phyloP scores from a whole-genome alignment of 1,140 invertebrate genomes.

The Nephila pilipes region DNA sequence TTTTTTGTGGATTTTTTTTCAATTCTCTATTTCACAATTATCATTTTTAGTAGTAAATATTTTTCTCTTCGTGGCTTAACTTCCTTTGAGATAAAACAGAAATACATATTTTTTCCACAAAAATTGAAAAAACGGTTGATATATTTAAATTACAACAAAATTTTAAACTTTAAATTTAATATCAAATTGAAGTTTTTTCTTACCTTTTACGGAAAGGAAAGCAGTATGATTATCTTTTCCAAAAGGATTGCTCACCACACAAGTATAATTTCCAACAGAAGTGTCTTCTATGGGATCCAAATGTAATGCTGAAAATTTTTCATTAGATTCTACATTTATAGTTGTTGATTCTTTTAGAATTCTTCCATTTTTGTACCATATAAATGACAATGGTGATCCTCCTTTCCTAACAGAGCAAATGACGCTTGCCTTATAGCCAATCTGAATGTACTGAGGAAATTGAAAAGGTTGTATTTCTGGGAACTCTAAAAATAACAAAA shows the following conservation, averaged over 20 bases:
- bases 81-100: too few species aligned
- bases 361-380: conserved; percentile 65
- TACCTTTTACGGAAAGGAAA: conserved; percentile 73
- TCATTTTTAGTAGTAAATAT: too few species aligned
- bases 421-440: conserved; percentile 58
- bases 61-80: too few species aligned
- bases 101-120: too few species aligned
- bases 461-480: conserved; percentile 71
- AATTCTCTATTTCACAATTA: too few species aligned
- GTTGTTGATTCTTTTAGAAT: not conserved
- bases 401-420: conserved; percentile 51
- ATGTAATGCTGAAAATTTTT: conserved; percentile 30
- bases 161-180: too few species aligned
- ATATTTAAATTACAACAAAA: too few species aligned
- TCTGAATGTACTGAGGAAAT: conserved; percentile 53
- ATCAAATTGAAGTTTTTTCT: not conserved
- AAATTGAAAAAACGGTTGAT: too few species aligned
- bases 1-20: too few species aligned
- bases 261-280: conserved; percentile 80
- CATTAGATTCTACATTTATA: conserved; percentile 3
- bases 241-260: conserved; percentile 78
- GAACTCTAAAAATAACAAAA: conserved; percentile 50
- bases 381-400: conserved; percentile 4
- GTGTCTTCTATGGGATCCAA: conserved; percentile 49
- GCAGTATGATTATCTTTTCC: conserved; percentile 78